Conservation (phyloP, 1,140 invertebrate species). For the Philopotamus ludificatus region DNA sequence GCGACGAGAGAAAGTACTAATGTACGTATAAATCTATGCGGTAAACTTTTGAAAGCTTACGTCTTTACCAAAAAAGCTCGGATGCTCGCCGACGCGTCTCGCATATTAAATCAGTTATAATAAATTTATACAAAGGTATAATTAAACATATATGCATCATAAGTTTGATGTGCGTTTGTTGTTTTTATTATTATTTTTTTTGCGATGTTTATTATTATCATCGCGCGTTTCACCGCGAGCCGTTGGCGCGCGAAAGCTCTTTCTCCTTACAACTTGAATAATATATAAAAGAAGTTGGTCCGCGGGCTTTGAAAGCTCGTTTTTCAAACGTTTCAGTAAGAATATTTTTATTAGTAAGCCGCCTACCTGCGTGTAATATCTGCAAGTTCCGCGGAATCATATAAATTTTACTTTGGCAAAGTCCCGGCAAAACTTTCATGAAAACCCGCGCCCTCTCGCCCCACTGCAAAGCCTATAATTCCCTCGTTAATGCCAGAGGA, state of each 20-base stretch:
- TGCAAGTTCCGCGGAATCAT: constrained; percentile 33
- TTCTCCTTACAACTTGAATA: constrained; percentile 41
- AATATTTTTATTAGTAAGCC: constrained; percentile 42
- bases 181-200: too few relatives aligned
- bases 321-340: constrained; percentile 42
- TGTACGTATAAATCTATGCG: constrained; percentile 42
- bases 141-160: too few relatives aligned
- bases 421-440: constrained; percentile 19
- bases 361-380: constrained; percentile 36
- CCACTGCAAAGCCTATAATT: constrained; percentile 27
- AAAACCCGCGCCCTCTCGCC: neutral
- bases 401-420: constrained; percentile 38
- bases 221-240: constrained; percentile 15
- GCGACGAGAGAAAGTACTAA: constrained; percentile 32
- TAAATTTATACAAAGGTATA: too few relatives aligned
- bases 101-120: neutral
- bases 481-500: constrained; percentile 38
- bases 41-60: constrained; percentile 43
- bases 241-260: constrained; percentile 33
- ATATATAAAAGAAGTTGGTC: constrained; percentile 43
- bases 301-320: constrained; percentile 41
- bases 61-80: constrained; percentile 41
- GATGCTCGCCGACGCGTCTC: constrained; percentile 9
- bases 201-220: too few relatives aligned
- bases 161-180: too few relatives aligned